These are phyloP conservation scores for Hyposoter dolosus DNA, from an alignment of 2,888 invertebrate species.

Conservation along the genomic window DNA sequence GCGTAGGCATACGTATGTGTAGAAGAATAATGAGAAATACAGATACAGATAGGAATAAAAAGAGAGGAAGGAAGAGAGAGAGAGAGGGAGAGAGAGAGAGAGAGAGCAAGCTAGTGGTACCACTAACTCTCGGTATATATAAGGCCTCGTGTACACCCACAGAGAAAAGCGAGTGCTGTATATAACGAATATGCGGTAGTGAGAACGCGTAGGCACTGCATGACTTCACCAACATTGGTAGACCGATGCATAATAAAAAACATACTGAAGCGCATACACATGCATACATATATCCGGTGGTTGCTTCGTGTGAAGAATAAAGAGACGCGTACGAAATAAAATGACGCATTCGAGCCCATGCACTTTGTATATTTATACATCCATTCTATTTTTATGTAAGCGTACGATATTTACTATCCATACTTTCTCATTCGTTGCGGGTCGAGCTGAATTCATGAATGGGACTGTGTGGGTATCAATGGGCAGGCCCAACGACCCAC, in stretches of 20 bases:
- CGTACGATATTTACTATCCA: constrained; percentile 39
- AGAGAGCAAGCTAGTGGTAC: constrained; percentile 9
- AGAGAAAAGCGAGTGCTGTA: constrained; percentile 58
- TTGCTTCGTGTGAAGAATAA: constrained; percentile 39
- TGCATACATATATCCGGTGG: constrained; percentile 9
- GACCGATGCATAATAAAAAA: constrained; percentile 30
- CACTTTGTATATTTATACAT: constrained; percentile 52
- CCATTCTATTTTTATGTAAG: constrained; percentile 37
- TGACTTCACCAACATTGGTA: constrained; percentile 57
- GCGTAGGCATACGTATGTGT: constrained; percentile 38
- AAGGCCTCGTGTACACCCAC: constrained; percentile 78
- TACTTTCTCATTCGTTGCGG: constrained; percentile 74
- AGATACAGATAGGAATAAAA: constrained; percentile 25
- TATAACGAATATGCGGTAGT: constrained; percentile 42
- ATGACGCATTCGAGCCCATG: constrained; percentile 42
- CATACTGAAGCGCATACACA: constrained; percentile 5
- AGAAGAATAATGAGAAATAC: constrained; percentile 32
- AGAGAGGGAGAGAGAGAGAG: constrained; percentile 18
- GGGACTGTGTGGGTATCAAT: constrained; percentile 80
- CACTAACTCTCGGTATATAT: constrained; percentile 75
- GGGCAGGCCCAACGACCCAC: constrained; percentile 72
- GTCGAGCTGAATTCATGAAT: constrained; percentile 80
- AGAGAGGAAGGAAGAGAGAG: constrained; percentile 25
- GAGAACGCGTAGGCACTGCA: constrained; percentile 60
- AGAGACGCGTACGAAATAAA: constrained; percentile 44